A percentile compares a stretch with the other conserved stretches of the same genome.
These are phyloP conservation scores for Xenops minutus DNA, from an alignment of 2,797 vertebrate genomes.

Conservation along the genomic window DNA sequence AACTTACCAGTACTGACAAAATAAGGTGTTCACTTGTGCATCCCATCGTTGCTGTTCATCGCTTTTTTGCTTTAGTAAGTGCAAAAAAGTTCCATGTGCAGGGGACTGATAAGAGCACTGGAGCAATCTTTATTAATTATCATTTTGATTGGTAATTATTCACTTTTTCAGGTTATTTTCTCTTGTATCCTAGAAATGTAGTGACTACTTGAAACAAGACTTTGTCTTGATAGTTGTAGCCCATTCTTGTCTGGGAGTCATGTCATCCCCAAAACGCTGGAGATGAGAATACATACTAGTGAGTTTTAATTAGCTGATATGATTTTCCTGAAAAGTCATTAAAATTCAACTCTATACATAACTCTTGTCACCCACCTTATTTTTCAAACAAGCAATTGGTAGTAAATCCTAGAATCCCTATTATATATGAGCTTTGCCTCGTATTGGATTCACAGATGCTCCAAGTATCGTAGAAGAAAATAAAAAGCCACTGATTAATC, in stretches of 20 bases:
- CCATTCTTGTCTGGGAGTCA: neutral
- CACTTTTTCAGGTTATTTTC: neutral
- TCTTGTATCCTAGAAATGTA: neutral
- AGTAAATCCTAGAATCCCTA: neutral
- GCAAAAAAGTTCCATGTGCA: neutral
- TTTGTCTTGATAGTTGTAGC: neutral
- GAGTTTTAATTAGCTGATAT: neutral
- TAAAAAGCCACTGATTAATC: slow-evolving; percentile 36
- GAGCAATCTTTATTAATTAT: neutral
- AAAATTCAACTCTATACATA: neutral
- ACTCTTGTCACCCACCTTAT: neutral
- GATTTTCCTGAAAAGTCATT: neutral
- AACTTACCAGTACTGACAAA: slow-evolving; percentile 34
- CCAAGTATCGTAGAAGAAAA: neutral
- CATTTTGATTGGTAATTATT: neutral
- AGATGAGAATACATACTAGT: neutral
- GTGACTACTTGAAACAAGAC: neutral
- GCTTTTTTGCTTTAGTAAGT: neutral
- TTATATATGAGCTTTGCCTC: neutral
- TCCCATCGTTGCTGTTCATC: neutral
- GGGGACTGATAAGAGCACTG: neutral
- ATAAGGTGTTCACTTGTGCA: neutral
- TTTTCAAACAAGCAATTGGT: neutral
- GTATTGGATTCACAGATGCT: slow-evolving; percentile 25
- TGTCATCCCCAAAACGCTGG: neutral